phyloP scores from a whole-genome alignment of 2,113 vertebrate genomes.

The Trogon surrucura region DNA sequence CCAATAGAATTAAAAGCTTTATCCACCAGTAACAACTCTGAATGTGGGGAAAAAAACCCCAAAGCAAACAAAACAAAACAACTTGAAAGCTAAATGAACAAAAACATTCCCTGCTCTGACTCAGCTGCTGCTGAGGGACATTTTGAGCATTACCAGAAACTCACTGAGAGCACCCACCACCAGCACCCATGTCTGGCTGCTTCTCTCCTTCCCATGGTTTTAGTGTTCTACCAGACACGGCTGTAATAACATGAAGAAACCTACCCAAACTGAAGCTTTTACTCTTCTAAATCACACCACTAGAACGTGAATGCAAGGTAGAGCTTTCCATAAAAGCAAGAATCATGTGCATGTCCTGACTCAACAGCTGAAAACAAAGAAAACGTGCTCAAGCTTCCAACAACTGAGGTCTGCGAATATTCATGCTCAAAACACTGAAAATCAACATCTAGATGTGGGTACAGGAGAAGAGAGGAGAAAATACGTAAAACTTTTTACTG shows the following conservation, averaged over 20 bases:
- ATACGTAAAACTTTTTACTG: not conserved
- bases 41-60: not conserved
- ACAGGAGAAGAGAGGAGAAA: not conserved
- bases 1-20: not conserved
- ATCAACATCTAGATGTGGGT: not conserved
- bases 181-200: not conserved
- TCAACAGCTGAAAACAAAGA: not conserved
- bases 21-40: not conserved
- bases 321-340: not conserved
- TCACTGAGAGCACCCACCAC: not conserved
- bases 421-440: not conserved
- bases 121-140: not conserved
- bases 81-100: not conserved
- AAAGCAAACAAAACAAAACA: not conserved
- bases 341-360: fast-evolving
- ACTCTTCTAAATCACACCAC: not conserved
- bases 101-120: not conserved
- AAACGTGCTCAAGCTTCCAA: not conserved
- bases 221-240: not conserved
- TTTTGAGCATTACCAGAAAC: not conserved
- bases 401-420: fast-evolving
- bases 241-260: not conserved
- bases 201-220: not conserved
- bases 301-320: not conserved
- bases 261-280: not conserved